These are phyloP conservation scores for Zosterops pallidus DNA, from an alignment of 2,113 vertebrate species.

Conservation along the genomic window DNA sequence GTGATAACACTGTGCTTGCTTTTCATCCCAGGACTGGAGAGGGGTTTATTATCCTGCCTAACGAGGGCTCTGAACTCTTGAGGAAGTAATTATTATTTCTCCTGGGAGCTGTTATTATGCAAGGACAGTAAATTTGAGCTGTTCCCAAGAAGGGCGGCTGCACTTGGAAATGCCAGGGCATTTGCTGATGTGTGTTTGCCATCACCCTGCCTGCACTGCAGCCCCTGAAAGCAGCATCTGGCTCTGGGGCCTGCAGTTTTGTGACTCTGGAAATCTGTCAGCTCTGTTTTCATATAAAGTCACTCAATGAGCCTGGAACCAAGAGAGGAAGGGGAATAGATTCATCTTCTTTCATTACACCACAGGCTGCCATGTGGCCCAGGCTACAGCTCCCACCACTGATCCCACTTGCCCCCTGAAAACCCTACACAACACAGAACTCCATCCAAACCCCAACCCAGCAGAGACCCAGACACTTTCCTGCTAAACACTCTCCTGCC, in stretches of 20 bases:
- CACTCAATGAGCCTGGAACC: fast-evolving
- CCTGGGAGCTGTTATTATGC: neutral
- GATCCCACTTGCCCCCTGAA: neutral
- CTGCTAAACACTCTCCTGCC: neutral
- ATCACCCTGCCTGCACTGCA: neutral
- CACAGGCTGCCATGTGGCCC: neutral
- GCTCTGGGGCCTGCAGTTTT: neutral
- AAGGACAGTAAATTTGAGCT: neutral
- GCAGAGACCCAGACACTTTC: fast-evolving
- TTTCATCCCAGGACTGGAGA: neutral
- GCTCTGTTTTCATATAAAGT: neutral
- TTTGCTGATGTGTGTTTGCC: neutral
- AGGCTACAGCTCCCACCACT: neutral
- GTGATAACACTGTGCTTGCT: neutral
- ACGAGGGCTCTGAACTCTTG: neutral
- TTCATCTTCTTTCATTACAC: neutral
- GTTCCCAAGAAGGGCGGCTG: neutral
- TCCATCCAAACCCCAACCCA: neutral
- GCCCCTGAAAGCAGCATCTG: neutral
- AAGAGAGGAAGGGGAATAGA: neutral
- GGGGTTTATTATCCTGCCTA: neutral
- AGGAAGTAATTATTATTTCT: slow-evolving; percentile 13
- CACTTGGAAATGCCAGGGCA: neutral
- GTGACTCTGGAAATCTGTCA: neutral
- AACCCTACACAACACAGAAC: neutral